Evolutionary conservation across 2,797 vertebrate species (phyloP), one percentile per base, ranked within the genome.

Genomic region (Megalops cyprinoides): DNA sequence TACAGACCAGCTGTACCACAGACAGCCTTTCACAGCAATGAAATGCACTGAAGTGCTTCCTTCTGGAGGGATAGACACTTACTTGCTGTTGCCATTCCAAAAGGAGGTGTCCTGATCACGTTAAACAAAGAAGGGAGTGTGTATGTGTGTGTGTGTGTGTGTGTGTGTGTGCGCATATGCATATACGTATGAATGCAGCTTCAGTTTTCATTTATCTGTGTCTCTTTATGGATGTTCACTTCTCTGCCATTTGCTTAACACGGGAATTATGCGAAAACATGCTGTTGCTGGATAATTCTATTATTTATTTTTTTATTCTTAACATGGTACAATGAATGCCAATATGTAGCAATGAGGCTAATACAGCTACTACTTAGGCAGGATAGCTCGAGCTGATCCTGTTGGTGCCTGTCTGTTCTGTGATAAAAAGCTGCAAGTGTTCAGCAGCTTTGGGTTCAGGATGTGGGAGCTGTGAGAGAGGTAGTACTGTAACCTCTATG

Each of bases 401-500:
- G n/a, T 42, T 74, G 28, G 44, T 49, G n/a, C 49, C 49, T 23
- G 10, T 74, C 25, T 28, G 28, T 74, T 9, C 73, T 14, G 46
- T 23, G 31, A 51, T 51, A 74, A 74, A 74, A 18, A 49, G 8
- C 28, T 44, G 67, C 18, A 5, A 74, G 73, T n/a, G 14, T 44
- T 60, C 55, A 46, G 20, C 12, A 42, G 18, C 37, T 28, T 20
- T 58, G 31, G 8, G 25, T 37, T 58, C 25, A 42, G 46, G 28
- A 53, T 51, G 12, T 76, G 3, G n/a, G 48, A 46, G 75, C 15
- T 76, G 51, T 76, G 51, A 60, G 79, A 56, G 23, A 28, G 37
- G 53, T 23, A 39, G 1, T 14, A 53, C 48, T 49, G 12, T 56
- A 74, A 46, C 58, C 56, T 42, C n/a, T 31, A 10, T 31, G 18